These are phyloP conservation scores for Leptinotarsa rubiginosa DNA, from an alignment of 2,888 invertebrate species.

Conservation along the genomic window DNA sequence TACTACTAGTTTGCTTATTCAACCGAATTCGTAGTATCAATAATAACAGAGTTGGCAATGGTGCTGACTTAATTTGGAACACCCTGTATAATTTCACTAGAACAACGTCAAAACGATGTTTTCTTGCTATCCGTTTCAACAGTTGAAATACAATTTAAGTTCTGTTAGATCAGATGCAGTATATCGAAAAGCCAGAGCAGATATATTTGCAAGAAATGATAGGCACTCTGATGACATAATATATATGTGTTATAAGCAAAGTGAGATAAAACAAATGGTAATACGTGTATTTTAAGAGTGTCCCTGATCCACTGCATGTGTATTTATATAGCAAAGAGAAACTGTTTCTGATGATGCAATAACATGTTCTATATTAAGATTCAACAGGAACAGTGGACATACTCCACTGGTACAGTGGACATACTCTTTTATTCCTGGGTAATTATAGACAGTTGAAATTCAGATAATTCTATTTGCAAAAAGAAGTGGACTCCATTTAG, in stretches of 20 bases:
- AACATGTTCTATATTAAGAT: background rate
- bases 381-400: too few species aligned
- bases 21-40: too few species aligned
- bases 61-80: too few species aligned
- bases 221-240: background rate
- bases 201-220: background rate
- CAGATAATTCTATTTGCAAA: background rate
- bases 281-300: too few species aligned
- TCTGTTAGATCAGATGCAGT: background rate
- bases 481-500: background rate
- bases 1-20: too few species aligned
- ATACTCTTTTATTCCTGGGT: too few species aligned
- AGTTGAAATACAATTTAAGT: background rate
- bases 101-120: slow-evolving; percentile 2
- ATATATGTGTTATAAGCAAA: too few species aligned
- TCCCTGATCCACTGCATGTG: background rate
- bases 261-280: too few species aligned
- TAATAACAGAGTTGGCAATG: too few species aligned
- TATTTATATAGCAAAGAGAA: background rate
- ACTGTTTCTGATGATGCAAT: background rate
- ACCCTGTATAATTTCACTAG: background rate
- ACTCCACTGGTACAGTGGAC: too few species aligned
- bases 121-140: background rate
- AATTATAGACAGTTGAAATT: slow-evolving; percentile 2
- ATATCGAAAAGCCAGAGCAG: background rate